phyloP scores from a whole-genome alignment of 1,140 invertebrate species.

The Drosophila cardini region DNA sequence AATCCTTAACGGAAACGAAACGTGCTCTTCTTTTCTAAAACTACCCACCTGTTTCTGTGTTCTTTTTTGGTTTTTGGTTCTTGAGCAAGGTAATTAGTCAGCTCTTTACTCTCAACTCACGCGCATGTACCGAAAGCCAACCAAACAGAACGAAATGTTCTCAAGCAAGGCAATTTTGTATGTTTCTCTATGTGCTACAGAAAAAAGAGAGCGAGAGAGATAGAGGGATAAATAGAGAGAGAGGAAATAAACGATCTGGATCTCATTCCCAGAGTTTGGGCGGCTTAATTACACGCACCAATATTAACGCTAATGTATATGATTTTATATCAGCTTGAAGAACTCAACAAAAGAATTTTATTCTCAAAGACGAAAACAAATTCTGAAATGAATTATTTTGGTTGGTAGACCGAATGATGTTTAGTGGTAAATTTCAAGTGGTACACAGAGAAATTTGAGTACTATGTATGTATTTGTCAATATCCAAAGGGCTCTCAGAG shows the following conservation, averaged over 20 bases:
- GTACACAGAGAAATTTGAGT: slow-evolving; percentile 35
- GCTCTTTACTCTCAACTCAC: slow-evolving; percentile 31
- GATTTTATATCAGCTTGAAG: slow-evolving; percentile 45
- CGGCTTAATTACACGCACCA: slow-evolving; percentile 58
- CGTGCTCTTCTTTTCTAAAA: slow-evolving; percentile 15
- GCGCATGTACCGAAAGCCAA: slow-evolving; percentile 62
- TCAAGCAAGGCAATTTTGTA: slow-evolving; percentile 29
- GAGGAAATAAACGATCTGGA: slow-evolving; percentile 22
- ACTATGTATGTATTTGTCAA: slow-evolving; percentile 32
- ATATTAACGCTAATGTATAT: slow-evolving; percentile 70
- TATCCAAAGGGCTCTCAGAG: slow-evolving; percentile 49
- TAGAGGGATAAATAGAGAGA: slow-evolving; percentile 17
- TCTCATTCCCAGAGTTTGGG: slow-evolving; percentile 35
- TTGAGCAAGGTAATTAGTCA: slow-evolving; percentile 72
- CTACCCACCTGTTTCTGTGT: slow-evolving; percentile 46
- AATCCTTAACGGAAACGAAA: slow-evolving; percentile 50
- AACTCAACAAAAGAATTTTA: slow-evolving; percentile 35
- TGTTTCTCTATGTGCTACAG: not conserved
- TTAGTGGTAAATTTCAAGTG: slow-evolving; percentile 46
- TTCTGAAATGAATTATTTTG: slow-evolving; percentile 61
- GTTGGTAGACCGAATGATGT: not conserved
- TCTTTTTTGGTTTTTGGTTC: slow-evolving; percentile 18
- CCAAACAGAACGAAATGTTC: slow-evolving; percentile 66
- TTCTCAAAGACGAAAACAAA: slow-evolving; percentile 11
- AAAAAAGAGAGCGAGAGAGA: slow-evolving; percentile 28